Percentiles rank a stretch among this genome's conserved stretches.
These are phyloP conservation scores for Dermatemys mawii DNA, from an alignment of 2,113 vertebrate genomes.

Conservation along the genomic window DNA sequence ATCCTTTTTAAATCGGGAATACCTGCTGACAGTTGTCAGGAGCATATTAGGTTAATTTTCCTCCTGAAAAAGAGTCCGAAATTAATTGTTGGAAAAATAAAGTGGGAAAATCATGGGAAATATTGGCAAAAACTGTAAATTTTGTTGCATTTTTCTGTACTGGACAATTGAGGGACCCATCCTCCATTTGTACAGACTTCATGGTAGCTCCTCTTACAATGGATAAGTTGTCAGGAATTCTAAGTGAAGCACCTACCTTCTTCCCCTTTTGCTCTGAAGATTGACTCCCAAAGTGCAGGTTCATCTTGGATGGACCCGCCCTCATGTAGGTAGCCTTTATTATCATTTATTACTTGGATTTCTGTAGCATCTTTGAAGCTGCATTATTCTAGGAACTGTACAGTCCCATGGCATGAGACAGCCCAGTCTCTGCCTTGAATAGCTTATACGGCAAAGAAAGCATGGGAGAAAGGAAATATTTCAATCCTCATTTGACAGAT, in stretches of 20 bases:
- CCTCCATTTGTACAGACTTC: not conserved
- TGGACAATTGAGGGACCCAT: not conserved
- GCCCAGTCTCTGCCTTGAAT: not conserved
- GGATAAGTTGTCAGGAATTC: not conserved
- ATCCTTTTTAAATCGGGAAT: not conserved
- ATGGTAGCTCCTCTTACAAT: not conserved
- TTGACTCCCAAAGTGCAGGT: not conserved
- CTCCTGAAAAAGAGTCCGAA: not conserved
- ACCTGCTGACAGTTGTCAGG: not conserved
- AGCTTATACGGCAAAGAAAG: not conserved
- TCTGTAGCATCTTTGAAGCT: slow-evolving; percentile 32
- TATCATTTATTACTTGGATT: slow-evolving; percentile 15
- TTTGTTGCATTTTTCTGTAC: not conserved
- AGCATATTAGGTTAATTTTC: not conserved
- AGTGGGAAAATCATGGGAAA: not conserved
- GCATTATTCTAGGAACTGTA: fast-evolving
- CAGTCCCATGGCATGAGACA: not conserved
- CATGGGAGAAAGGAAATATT: not conserved
- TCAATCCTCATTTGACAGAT: not conserved
- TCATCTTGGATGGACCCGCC: not conserved
- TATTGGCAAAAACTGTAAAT: not conserved
- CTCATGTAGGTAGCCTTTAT: fast-evolving
- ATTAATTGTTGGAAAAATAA: not conserved
- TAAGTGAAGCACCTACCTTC: not conserved
- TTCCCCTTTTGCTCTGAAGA: not conserved